Evolutionary conservation across 1,140 invertebrate genomes (phyloP), one percentile per base, ranked within the genome.

Genomic region (Drosophila novamexicana): DNA sequence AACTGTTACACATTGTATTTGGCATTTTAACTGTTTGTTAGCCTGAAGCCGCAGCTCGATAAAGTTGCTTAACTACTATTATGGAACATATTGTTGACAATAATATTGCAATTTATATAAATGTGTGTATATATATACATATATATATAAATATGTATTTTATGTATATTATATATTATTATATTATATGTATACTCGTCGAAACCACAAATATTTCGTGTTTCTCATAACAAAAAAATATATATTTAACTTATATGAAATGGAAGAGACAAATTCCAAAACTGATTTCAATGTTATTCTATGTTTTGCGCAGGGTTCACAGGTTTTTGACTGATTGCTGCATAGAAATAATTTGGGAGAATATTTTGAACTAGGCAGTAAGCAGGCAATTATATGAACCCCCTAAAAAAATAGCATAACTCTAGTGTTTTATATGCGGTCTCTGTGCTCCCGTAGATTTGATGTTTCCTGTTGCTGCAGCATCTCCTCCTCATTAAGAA

Each of bases 81-180:
- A 80, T 82, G 81, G 79, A 90, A 77, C 79, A 81, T 69, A 83
- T 82, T 90, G 88, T 90, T 90, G 86, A 90, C 86, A 90, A 90
- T 90, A 90, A 90, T 90, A 90, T 77, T 90, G 71, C 74, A 66
- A 85, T 89, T 85, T 81, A 84, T 82, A 80, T 85, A 79, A 77
- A 77, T 88, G 73, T 88, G 72, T 86, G 71, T 64, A 37, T 65
- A 53, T 47, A 70, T 56, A 34, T 61, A 22, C 2, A 22, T 18
- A 22, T 22, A 22, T 22, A 47, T 36, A 71, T 64, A 54, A 49
- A 75, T 59, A 45, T 68, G 44, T 64, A 62, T 72, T 66, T 72
- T 72, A 76, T 73, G 63, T 77, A 77, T 78, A 77, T 66, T 72
- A 75, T 74, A 74, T 66, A 54, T 16, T 66, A 54, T 16, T 47